Evolutionary conservation across 1,140 invertebrate species (phyloP), one percentile per base, ranked within the genome.

Genomic region (Drosophila lacertosa): DNA sequence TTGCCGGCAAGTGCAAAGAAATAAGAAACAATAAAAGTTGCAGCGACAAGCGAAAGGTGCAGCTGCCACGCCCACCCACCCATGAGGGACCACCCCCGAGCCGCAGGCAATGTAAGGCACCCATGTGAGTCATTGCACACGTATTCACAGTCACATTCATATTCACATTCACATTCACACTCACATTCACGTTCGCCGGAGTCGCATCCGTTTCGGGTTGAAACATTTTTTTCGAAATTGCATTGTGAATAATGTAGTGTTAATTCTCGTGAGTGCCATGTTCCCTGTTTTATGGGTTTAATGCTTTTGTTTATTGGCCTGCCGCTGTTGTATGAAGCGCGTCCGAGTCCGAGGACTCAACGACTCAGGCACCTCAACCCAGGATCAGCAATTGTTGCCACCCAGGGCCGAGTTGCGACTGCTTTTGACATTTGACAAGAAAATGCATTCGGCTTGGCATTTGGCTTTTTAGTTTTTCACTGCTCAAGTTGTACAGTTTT

Each of bases 211-310:
- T 55, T 74, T 77, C 62, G 77, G 79, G 80, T 77, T 80, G 77
- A 84, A 84, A 77, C 76, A 77, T 67, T 75, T 72, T 75, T 81
- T 81, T 75, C 74, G 77, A 88, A 86, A 86, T 86, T 86, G 81
- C 81, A 86, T 86, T 86, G 82, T 86, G 81, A 86, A 86, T 86
- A 86, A 86, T 86, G 81, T 86, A 86, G 81, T 86, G 81, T 86
- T 86, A 86, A 86, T 86, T 86, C 81, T 88, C 81, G 81, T 81
- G 81, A 86, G 81, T 86, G 81, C 81, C 81, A 86, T 86, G 81
- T 86, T 74, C 82, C 70, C 81, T 77, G 82, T 86, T 86, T 86
- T 86, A 86, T 86, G 81, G 82, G 82, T 81, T 86, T 86, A 88
- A 86, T 88, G 82, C 81, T 82, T 86, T 86, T 86, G 81, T 86